A percentile compares a stretch with the other conserved stretches of the same genome.
Evolutionary conservation across 1,140 invertebrate species (phyloP).

Genomic region (Drosophila obscura): DNA sequence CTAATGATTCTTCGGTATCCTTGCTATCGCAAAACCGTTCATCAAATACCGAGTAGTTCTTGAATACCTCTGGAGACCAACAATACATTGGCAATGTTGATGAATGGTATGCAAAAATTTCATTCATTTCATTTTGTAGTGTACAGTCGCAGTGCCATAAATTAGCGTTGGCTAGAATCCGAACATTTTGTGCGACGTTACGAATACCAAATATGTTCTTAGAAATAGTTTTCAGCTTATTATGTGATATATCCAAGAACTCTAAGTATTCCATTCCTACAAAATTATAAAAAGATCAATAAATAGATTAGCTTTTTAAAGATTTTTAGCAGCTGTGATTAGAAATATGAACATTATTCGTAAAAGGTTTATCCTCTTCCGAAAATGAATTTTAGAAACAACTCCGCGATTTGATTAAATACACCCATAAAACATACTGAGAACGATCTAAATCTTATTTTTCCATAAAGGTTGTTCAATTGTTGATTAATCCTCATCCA

Average conservation of each 20-base stretch:
- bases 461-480: no score
- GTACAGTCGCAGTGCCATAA: slow-evolving; percentile 59
- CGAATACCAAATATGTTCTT: slow-evolving; percentile 47
- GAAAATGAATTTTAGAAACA: no score
- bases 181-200: slow-evolving; percentile 31
- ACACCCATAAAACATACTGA: no score
- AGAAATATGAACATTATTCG: neutral
- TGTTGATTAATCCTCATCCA: no score
- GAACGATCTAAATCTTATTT: no score
- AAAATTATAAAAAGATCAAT: neutral
- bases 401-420: no score
- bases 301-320: no score
- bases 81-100: slow-evolving; percentile 25
- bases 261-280: slow-evolving; percentile 44
- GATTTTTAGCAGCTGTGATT: neutral
- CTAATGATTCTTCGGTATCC: neutral
- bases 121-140: slow-evolving; percentile 37
- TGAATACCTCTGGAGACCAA: slow-evolving; percentile 27
- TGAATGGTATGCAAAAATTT: slow-evolving; percentile 37
- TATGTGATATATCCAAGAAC: slow-evolving; percentile 58
- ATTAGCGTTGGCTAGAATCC: slow-evolving; percentile 41
- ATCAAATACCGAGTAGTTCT: slow-evolving; percentile 40
- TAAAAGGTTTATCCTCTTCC: neutral
- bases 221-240: slow-evolving; percentile 51
- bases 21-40: slow-evolving; percentile 27